Evolutionary conservation across 1,140 invertebrate species (phyloP).

Genomic region (Philotrypesis tridentata): DNA sequence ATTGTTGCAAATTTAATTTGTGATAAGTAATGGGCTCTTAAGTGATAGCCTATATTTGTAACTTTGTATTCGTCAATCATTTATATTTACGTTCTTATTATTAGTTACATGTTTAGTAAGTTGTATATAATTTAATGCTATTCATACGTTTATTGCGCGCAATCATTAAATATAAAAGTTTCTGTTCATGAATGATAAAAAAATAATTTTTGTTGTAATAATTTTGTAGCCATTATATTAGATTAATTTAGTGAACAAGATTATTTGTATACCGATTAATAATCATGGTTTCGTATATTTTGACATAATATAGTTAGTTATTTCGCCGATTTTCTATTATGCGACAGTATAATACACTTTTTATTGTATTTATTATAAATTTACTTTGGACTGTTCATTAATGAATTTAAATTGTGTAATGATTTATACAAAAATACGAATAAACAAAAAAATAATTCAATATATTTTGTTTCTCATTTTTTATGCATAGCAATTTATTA

Average conservation of each 20-base stretch:
- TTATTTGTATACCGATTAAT: background rate
- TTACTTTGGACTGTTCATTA: conserved; percentile 8
- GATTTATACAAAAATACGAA: conserved; percentile 36
- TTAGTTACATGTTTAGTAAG: conserved; percentile 11
- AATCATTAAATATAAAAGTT: background rate
- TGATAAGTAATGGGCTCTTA: conserved; percentile 2
- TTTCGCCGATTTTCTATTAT: background rate
- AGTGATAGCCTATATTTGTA: background rate
- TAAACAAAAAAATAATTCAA: conserved; percentile 18
- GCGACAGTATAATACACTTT: conserved; percentile 1
- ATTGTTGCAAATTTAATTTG: conserved; percentile 25
- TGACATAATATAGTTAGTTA: background rate
- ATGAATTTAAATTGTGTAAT: conserved; percentile 34
- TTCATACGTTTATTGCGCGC: background rate
- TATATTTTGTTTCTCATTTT: background rate
- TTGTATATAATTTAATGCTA: conserved; percentile 40
- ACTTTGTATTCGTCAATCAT: background rate
- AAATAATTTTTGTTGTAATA: background rate
- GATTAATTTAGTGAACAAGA: background rate
- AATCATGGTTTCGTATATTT: background rate
- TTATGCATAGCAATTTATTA: too few relatives aligned
- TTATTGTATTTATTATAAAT: conserved; percentile 18
- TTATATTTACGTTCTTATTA: background rate
- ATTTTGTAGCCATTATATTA: background rate
- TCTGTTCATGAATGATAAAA: background rate